Percentiles rank a stretch among this genome's conserved stretches.
These are phyloP conservation scores for Parasteatoda tepidariorum DNA, from an alignment of 1,140 invertebrate genomes.

Conservation along the genomic window DNA sequence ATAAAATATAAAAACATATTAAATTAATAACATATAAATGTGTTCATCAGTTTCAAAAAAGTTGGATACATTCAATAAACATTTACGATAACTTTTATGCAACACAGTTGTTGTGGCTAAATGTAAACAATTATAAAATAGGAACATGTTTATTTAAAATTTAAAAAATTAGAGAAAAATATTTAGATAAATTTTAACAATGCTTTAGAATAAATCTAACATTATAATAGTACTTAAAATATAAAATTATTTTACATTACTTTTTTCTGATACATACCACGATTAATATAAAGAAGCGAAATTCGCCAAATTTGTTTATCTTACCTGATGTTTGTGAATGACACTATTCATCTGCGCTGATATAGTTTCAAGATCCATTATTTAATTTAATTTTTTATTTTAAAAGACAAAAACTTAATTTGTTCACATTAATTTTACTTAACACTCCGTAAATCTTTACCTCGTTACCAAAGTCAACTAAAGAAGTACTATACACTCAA, in stretches of 20 bases:
- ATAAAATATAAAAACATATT: slow-evolving; percentile 48
- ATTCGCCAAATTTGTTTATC: slow-evolving; percentile 3
- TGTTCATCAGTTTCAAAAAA: background rate
- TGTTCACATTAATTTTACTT: background rate
- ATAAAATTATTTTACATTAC: too few species aligned
- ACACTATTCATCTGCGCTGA: slow-evolving; percentile 67
- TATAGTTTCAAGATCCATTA: slow-evolving; percentile 66
- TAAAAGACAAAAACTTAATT: background rate
- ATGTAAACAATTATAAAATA: background rate
- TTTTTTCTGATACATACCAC: too few species aligned
- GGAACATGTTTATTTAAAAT: background rate
- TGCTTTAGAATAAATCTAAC: too few species aligned
- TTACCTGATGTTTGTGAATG: slow-evolving; percentile 69
- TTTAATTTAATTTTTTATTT: background rate
- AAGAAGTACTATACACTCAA: slow-evolving; percentile 61
- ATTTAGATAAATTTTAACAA: background rate
- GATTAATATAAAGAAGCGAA: background rate
- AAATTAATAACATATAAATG: background rate
- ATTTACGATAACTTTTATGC: background rate
- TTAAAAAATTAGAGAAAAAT: background rate
- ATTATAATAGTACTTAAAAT: too few species aligned
- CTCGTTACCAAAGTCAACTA: slow-evolving; percentile 23
- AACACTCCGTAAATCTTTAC: background rate
- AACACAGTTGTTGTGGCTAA: background rate
- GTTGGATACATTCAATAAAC: background rate